These are phyloP conservation scores for Ametastegia equiseti DNA, from an alignment of 2,888 invertebrate species.

Conservation along the genomic window DNA sequence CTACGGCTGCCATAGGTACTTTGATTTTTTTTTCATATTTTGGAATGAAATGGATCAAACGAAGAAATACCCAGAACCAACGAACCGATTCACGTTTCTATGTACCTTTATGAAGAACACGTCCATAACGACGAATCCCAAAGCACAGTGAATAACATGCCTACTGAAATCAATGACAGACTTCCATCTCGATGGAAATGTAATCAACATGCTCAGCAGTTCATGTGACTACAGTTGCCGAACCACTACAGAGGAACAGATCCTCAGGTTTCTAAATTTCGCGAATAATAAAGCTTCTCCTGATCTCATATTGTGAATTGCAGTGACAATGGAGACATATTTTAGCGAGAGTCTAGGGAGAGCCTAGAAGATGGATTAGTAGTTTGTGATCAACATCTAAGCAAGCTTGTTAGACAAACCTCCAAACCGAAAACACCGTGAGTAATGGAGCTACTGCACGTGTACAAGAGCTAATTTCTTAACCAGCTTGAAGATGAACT, in stretches of 20 bases:
- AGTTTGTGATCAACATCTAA: background rate
- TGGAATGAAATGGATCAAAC: background rate
- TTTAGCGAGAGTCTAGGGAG: background rate
- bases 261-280: background rate
- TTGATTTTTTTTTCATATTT: background rate
- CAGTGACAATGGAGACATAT: background rate
- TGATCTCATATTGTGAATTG: background rate
- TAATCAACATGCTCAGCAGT: no score
- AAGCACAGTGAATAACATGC: no score
- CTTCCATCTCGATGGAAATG: no score
- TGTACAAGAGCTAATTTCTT: background rate
- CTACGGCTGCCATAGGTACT: background rate
- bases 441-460: background rate
- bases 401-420: background rate
- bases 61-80: background rate
- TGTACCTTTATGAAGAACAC: no score
- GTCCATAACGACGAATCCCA: no score
- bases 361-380: background rate
- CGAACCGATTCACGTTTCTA: background rate
- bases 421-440: background rate
- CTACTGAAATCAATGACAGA: no score
- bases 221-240: no score
- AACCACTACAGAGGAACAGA: background rate
- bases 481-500: background rate
- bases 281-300: background rate